Base-by-base conservation (phyloP, 2,888 invertebrate genomes). In the Molorchus minor region DNA sequence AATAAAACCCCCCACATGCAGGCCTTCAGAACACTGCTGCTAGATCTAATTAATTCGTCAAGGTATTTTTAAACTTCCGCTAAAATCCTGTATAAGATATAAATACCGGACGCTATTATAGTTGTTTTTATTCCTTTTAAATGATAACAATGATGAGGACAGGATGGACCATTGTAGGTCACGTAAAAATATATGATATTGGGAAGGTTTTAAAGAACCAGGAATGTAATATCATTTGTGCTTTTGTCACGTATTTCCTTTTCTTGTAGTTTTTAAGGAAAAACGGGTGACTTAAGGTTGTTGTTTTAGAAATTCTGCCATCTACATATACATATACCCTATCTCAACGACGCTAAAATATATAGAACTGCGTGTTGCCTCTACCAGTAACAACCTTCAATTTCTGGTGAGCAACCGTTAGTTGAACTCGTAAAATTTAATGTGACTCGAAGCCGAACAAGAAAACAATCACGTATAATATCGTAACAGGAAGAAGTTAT, bases 61-160 rank as follows among this genome's bases (percentile, higher is more conserved):
- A 62, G 61, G 61, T 62, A 62, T 62, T 62, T 62, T 62, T 62
- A 58, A 57, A 62, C 61, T 62, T 62, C 61, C 61, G 58, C 47
- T 58, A 43, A 30, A n/a, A 13, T 41, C 10, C 17, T 16, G 43
- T 45, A 38, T 7, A 55, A 55, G 29, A 54, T 36, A 17, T 51
- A 51, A 51, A 51, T 29, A 40, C 49, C 49, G 49, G 49, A 51
- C 49, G 49, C 49, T 29, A 46, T 44, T 15, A 36, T 17, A 8
- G 13, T 8, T 21, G 17, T 36, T 36, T 38, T 55, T 15, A 3
- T 25, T 33, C 12, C 13, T 45, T 45, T 38, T 21, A 36, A 25
- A 15, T 10, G 36, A 7, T 51, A 51, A 51, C 49, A 51, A 51
- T 47, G 12, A 45, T 21, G 49, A 25, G 38, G 49, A 38, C 16